Conservation (phyloP, 2,113 vertebrate genomes). For the Cygnus buccinator region DNA sequence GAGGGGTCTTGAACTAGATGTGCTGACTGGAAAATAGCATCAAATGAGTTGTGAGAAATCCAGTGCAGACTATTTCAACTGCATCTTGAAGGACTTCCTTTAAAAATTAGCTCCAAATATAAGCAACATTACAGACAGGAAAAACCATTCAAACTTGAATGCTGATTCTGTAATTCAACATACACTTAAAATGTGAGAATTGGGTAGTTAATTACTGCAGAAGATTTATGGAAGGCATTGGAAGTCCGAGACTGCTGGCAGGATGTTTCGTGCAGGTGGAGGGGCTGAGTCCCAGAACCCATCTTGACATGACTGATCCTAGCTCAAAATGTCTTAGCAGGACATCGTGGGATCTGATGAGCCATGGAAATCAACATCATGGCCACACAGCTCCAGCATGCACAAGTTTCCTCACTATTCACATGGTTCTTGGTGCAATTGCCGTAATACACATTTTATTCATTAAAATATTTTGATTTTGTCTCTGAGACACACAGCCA, state of each 20-base stretch:
- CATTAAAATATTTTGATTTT: not conserved
- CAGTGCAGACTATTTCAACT: not conserved
- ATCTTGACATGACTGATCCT: not conserved
- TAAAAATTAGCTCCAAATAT: not conserved
- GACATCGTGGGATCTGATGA: not conserved
- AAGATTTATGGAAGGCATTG: not conserved
- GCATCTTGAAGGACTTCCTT: not conserved
- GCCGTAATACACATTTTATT: not conserved
- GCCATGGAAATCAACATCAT: not conserved
- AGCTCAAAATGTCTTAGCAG: rapidly evolving
- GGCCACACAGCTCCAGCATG: not conserved
- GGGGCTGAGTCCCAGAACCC: rapidly evolving
- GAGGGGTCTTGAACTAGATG: slow-evolving; percentile 29
- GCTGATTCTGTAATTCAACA: not conserved
- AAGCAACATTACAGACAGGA: not conserved
- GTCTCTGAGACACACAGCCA: rapidly evolving
- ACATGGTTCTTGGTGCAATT: not conserved
- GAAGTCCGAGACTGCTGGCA: not conserved
- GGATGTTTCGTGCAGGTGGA: not conserved
- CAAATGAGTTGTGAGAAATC: slow-evolving; percentile 20
- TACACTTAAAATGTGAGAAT: not conserved
- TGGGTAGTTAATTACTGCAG: not conserved
- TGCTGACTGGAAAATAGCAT: slow-evolving; percentile 13
- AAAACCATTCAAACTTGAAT: rapidly evolving
- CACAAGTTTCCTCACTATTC: not conserved